These are phyloP conservation scores for Malacoctenus gilli DNA, from an alignment of 2,797 vertebrate genomes.

Conservation along the genomic window DNA sequence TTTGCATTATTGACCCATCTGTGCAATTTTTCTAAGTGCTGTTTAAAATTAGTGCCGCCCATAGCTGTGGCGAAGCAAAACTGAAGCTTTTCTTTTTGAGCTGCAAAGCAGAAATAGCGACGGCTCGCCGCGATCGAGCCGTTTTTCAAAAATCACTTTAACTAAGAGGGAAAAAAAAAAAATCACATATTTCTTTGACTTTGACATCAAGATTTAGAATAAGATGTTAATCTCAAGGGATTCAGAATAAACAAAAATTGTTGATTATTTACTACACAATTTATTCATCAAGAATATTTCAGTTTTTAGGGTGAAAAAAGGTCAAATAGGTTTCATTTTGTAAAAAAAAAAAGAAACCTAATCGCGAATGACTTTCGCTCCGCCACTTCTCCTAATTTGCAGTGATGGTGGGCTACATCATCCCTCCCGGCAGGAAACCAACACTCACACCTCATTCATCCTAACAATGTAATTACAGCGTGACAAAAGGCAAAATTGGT, in stretches of 20 bases:
- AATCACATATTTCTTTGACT: conserved; percentile 2
- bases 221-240: background rate
- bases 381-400: no score
- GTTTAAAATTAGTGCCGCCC: conserved; percentile 46
- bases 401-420: no score
- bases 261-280: no score
- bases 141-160: conserved; percentile 49
- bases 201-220: background rate
- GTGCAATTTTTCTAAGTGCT: conserved; percentile 62
- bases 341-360: no score
- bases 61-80: conserved; percentile 43
- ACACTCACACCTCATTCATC: no score
- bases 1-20: conserved; percentile 54
- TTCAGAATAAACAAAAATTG: conserved; percentile 15
- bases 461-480: no score
- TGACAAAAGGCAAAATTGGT: no score
- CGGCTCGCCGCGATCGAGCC: conserved; percentile 38
- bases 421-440: no score
- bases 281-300: no score
- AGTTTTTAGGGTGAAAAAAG: no score
- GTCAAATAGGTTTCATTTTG: no score
- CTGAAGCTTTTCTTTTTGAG: conserved; percentile 46
- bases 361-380: no score
- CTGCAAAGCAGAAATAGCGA: conserved; percentile 44
- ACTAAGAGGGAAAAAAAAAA: conserved; percentile 36